Evolutionary conservation across 2,888 invertebrate species (phyloP).

Genomic region (Dasypogon diadema): DNA sequence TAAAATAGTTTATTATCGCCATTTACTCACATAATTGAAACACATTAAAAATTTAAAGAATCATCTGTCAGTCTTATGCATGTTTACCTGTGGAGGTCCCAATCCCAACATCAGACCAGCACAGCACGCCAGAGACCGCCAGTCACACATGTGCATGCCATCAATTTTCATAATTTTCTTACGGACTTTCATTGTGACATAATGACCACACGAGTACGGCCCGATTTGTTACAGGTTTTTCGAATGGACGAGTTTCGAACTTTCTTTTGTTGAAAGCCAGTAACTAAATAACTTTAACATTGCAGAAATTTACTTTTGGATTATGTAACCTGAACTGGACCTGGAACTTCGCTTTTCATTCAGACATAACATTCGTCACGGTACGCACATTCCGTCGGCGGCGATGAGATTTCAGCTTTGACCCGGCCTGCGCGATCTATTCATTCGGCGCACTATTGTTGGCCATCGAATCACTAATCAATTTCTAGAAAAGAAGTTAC

Average conservation of each 20-base stretch:
- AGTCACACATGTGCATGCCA: not conserved
- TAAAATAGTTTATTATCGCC: not conserved
- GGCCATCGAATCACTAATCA: not conserved
- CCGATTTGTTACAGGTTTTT: slow-evolving; percentile 11
- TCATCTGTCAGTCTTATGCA: no score
- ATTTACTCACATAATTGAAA: not conserved
- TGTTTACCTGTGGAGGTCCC: no score
- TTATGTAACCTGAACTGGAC: not conserved
- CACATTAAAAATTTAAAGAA: no score
- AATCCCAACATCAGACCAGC: not conserved
- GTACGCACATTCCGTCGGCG: not conserved
- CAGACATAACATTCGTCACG: not conserved
- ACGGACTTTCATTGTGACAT: slow-evolving; percentile 8
- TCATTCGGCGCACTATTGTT: not conserved
- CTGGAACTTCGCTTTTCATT: not conserved
- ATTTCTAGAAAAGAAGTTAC: not conserved
- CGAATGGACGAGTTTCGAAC: slow-evolving; percentile 1
- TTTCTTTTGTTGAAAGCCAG: slow-evolving; percentile 7
- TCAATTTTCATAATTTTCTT: slow-evolving; percentile 10
- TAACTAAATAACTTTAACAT: not conserved
- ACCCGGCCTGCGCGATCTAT: not conserved
- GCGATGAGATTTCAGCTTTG: not conserved
- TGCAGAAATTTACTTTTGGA: not conserved
- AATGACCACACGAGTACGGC: not conserved
- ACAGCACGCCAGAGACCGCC: not conserved